Base-by-base conservation (phyloP, 2,888 invertebrate species). In the Globia sparganii region DNA sequence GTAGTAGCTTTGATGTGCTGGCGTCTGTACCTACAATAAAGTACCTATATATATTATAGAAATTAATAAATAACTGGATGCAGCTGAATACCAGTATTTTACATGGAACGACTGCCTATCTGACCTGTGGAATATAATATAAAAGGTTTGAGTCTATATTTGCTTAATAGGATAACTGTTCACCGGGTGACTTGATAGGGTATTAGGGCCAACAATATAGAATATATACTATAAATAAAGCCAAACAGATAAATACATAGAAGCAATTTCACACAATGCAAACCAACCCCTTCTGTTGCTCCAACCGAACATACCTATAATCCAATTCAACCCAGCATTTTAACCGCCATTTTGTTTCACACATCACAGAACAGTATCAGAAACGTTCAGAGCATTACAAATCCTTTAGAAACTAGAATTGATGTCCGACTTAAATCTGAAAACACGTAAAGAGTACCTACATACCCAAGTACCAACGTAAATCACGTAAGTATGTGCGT, bases 321-420 rank as follows among this genome's bases (percentile, higher is more conserved):
- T 74, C 64, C 65, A 75, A 64, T 71, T 73, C 58, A 80, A 56
- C 28, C 49, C 59, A 34, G 21, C n/a, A n/a, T 46, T 70, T 75
- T 15, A 62, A 66, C 65, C 53, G 72, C 73, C 80, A 86, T 88
- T 83, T 86, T 72, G 79, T 72, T 75, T 85, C 53, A 81, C 67
- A 82, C 78, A 53, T 69, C 61, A 75, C 73, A 82, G 77, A 86
- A 77, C 75, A 34, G 75, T 71, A 81, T 75, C 77, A 80, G 78
- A 81, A 69, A 53, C 69, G 18, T 79, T 68, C 56, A 78, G 62
- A 49, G 62, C 85, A 77, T 75, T 78, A 84, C 67, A 78, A 87
- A 85, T 75, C 79, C 77, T 87, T 85, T 78, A 69, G 73, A 81
- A 86, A 79, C 80, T 75, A 71, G 78, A 75, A 85, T 87, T 79